Evolutionary conservation across 2,797 vertebrate species (phyloP).

Genomic region (Microcaecilia unicolor): DNA sequence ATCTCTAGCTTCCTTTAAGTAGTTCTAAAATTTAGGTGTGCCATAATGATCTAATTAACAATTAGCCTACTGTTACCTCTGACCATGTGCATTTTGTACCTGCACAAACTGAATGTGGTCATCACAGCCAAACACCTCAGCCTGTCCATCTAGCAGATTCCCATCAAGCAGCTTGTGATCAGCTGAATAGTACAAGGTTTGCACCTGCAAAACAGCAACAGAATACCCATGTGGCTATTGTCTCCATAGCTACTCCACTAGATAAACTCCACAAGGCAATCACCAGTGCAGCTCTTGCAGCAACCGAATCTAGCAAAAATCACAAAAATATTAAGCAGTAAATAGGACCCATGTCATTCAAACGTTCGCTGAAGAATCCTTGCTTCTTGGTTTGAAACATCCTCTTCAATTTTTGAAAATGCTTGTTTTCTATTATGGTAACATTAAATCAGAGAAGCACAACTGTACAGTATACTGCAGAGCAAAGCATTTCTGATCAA

Average conservation of each 20-base stretch:
- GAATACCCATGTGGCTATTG: slow-evolving; percentile 94
- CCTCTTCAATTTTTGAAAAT: slow-evolving; percentile 48
- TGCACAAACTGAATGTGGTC: slow-evolving; percentile 99
- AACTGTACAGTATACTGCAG: slow-evolving; percentile 40
- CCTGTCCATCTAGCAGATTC: slow-evolving; percentile 91
- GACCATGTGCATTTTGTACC: slow-evolving; percentile 75
- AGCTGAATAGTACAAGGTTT: slow-evolving; percentile 99
- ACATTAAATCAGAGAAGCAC: slow-evolving; percentile 43
- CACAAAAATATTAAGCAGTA: slow-evolving; percentile 45
- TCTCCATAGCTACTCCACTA: slow-evolving; percentile 73
- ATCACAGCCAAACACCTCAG: slow-evolving; percentile 95
- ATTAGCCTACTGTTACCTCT: slow-evolving; percentile 52
- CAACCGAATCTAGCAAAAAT: slow-evolving; percentile 41
- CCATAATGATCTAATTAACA: slow-evolving; percentile 36
- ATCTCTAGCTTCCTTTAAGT: slow-evolving; percentile 22
- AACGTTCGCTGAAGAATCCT: slow-evolving; percentile 37
- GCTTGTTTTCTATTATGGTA: slow-evolving; percentile 28
- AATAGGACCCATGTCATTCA: slow-evolving; percentile 50
- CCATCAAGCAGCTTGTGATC: slow-evolving; percentile 99
- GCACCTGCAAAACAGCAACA: slow-evolving; percentile 98
- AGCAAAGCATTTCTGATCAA: slow-evolving; percentile 36
- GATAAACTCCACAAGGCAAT: slow-evolving; percentile 38
- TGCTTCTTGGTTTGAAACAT: slow-evolving; percentile 53
- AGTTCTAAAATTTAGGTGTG: slow-evolving; percentile 21
- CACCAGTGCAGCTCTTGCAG: slow-evolving; percentile 34